Percentiles rank a stretch among this genome's conserved stretches.
Evolutionary conservation across 2,797 vertebrate species (phyloP).

Genomic region (Glossophaga mutica): DNA sequence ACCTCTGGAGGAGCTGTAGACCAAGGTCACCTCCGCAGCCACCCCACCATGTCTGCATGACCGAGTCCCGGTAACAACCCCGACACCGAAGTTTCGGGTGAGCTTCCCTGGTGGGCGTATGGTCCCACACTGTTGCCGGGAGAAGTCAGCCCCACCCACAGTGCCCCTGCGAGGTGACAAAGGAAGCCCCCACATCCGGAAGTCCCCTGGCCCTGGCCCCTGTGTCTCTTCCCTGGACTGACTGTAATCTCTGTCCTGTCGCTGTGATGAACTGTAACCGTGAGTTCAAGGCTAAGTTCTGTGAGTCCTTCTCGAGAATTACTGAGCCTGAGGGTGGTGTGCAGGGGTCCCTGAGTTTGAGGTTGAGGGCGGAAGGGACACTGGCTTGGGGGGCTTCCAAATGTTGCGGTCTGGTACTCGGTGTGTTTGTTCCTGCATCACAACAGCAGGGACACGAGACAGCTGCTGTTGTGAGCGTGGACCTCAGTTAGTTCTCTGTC

Average conservation of each 20-base stretch:
- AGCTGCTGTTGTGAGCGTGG: accelerated
- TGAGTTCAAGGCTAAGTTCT: neutral
- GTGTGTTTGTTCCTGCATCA: accelerated
- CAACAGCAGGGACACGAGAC: too few species aligned
- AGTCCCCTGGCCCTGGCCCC: too few species aligned
- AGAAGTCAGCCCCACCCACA: neutral
- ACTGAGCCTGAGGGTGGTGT: too few species aligned
- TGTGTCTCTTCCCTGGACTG: accelerated
- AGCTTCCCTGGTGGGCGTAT: too few species aligned
- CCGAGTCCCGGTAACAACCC: neutral
- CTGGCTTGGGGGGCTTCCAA: too few species aligned
- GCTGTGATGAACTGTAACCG: accelerated
- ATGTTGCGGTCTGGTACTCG: neutral
- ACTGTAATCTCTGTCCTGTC: neutral
- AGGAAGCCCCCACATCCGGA: accelerated
- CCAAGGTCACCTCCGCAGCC: neutral
- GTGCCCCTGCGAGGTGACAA: too few species aligned
- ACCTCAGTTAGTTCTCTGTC: neutral
- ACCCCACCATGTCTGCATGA: accelerated
- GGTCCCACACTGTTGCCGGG: neutral
- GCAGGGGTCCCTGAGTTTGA: neutral
- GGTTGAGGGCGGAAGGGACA: neutral
- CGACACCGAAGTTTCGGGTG: neutral
- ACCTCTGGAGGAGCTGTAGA: neutral
- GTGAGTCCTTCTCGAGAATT: neutral